Base-by-base conservation (phyloP, 2,113 vertebrate genomes). In the Pelodiscus sinensis region DNA sequence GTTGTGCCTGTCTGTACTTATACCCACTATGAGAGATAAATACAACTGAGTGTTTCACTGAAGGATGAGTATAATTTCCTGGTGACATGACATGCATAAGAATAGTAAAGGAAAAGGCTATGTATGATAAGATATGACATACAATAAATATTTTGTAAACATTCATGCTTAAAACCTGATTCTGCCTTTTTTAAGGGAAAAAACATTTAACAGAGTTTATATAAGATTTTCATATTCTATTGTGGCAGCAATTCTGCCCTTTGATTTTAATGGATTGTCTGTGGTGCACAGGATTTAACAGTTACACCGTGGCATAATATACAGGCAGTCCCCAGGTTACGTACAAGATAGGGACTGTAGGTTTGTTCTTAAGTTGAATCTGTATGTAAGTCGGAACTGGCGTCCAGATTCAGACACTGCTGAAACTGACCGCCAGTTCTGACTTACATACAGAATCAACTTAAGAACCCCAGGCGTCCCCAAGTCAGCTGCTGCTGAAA, bases 21-120 rank as follows among this genome's bases (percentile, higher is more conserved):
- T 84, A 84, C 5, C 2, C 7, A 3, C 52, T 38, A 38, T 9
- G 29, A 4, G 71, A 65, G 54, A 15, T 62, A 51, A 0, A 0
- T 18, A 44, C 65, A 82, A 8, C 27, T 14, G 56, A 2, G 1
- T 73, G 81, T 77, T 88, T 82, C 75, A 91, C 1, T 54, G 1
- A 79, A 52, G 62, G 0, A 12, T 10, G 21, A 54, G 3, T 65
- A 22, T 79, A 58, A 56, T 2, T 44, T 19, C 65, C 68, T 81
- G 38, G 13, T 1, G 6, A 44, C 56, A 75, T 57, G 54, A 6
- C 35, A 13, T 29, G 10, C 58, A 52, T 24, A 93, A 90, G 14
- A 84, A 65, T 19, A 88, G 82, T 62, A 19, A 62, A 92, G 88
- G 60, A 7, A 71, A 75, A 85, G 62, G 1, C 22, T 79, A 15